A percentile compares a stretch with the other conserved stretches of the same genome.
Conservation (phyloP, 2,888 invertebrate species). For the Latrodectus hesperus region DNA sequence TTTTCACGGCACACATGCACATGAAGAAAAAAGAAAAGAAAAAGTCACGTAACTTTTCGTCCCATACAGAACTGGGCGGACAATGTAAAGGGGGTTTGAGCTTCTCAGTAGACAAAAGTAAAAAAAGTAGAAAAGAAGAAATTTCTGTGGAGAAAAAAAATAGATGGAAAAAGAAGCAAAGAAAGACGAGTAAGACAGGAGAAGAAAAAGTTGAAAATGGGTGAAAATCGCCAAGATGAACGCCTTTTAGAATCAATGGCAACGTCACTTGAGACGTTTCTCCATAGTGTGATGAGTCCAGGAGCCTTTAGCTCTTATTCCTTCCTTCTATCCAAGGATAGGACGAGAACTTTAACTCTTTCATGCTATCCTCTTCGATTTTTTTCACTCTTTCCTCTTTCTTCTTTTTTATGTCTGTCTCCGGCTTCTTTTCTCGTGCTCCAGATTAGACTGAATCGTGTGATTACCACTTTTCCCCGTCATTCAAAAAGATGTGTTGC, state of each 20-base stretch:
- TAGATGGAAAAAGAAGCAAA: not conserved
- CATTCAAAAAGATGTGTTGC: slow-evolving; percentile 55
- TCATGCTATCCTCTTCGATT: slow-evolving; percentile 15
- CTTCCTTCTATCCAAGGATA: slow-evolving; percentile 13
- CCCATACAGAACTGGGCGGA: not conserved
- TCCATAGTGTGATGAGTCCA: slow-evolving; percentile 26
- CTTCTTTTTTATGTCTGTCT: not conserved
- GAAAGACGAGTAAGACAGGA: not conserved
- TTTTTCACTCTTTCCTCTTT: not conserved
- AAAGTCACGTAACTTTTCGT: not conserved
- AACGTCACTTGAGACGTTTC: slow-evolving; percentile 46
- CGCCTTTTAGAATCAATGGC: slow-evolving; percentile 45
- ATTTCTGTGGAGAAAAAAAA: slow-evolving; percentile 18
- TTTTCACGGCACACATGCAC: no score
- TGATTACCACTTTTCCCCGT: slow-evolving; percentile 60
- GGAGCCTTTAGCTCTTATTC: slow-evolving; percentile 34
- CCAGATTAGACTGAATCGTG: slow-evolving; percentile 55
- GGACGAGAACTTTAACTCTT: slow-evolving; percentile 49
- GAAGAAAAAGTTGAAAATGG: slow-evolving; percentile 25
- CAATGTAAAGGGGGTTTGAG: slow-evolving; percentile 31
- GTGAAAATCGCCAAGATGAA: slow-evolving; percentile 52
- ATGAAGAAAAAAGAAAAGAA: not conserved
- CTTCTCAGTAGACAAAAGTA: slow-evolving; percentile 38
- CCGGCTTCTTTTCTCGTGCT: slow-evolving; percentile 6
- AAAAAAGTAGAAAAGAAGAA: slow-evolving; percentile 14